Base-by-base conservation (phyloP, 2,113 vertebrate genomes). In the Gymnarchus niloticus region DNA sequence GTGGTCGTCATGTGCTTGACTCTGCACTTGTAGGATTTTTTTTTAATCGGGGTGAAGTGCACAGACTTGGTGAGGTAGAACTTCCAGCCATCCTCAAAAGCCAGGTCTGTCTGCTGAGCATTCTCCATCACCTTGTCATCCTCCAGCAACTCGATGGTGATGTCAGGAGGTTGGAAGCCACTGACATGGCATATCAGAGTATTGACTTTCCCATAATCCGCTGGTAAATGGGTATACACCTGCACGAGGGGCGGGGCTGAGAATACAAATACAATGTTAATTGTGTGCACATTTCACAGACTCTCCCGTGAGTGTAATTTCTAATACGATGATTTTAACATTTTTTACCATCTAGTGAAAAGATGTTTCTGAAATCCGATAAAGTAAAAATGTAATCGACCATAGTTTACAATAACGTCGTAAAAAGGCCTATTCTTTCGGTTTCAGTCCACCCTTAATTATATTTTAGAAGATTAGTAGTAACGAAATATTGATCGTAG, bases 11-110 rank as follows among this genome's bases (percentile, higher is more conserved):
- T 0, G 9, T 97, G 97, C 0, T 0, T 41, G 85, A 98, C 96
- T 0, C 0, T 85, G 88, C 97, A 98, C 0, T 0, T 0, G 2
- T 85, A 96, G 0, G 0, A 0, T 0, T 92, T 90, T 0, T 0
- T 69, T 0, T 0, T 4, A 0, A 0, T 0, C 0, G 96, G 95
- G 0, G 0, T 86, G 87, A 97, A 95, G 0, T n/a, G 0, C 0
- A 0, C 88, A 0, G 90, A 49, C 1, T 86, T 93, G 87, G 95
- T 95, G 28, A 95, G 92, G 77, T 96, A 88, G 88, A 96, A 98
- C 6, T 91, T 76, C 97, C 97, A 98, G 85, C 92, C 91, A 0
- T 91, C 85, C 0, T 91, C 90, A 83, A 98, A 98, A 81, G 95
- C 90, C 92, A 97, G 88, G 86, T 97, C 96, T 0, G 93, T 86